A percentile compares a stretch with the other conserved stretches of the same genome.
Evolutionary conservation across 2,888 invertebrate species (phyloP).

Genomic region (Melanchra persicariae): DNA sequence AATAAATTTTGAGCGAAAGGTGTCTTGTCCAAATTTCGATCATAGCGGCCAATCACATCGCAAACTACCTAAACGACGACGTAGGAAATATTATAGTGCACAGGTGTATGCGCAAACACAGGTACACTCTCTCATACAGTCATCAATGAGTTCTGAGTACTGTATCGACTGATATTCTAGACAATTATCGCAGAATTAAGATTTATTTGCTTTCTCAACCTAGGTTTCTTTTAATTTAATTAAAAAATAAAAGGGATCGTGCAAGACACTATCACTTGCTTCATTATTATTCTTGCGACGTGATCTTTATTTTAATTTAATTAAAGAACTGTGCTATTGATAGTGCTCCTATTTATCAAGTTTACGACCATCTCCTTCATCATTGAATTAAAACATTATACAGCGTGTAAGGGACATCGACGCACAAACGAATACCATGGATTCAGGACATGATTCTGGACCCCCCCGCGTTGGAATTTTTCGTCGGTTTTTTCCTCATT

Average conservation of each 20-base stretch:
- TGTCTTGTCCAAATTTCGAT: too few relatives aligned
- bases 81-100: background rate
- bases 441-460: too few relatives aligned
- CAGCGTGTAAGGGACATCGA: too few relatives aligned
- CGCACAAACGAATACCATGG: too few relatives aligned
- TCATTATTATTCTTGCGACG: background rate
- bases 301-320: constrained; percentile 7
- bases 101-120: background rate
- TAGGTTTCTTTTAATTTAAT: background rate
- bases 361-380: background rate
- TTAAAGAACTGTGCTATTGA: background rate
- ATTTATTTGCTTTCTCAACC: background rate
- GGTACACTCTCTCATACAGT: too few relatives aligned
- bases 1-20: too few relatives aligned
- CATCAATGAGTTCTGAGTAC: too few relatives aligned
- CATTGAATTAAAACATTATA: too few relatives aligned
- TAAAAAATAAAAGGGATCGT: background rate
- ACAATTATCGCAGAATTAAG: background rate
- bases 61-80: too few relatives aligned
- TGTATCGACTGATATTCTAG: background rate
- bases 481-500: too few relatives aligned
- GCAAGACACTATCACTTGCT: background rate
- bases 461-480: too few relatives aligned
- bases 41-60: background rate
- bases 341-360: background rate